A percentile compares a stretch with the other conserved stretches of the same genome.
phyloP scores from a whole-genome alignment of 1,140 invertebrate species.

The Araneus ventricosus region DNA sequence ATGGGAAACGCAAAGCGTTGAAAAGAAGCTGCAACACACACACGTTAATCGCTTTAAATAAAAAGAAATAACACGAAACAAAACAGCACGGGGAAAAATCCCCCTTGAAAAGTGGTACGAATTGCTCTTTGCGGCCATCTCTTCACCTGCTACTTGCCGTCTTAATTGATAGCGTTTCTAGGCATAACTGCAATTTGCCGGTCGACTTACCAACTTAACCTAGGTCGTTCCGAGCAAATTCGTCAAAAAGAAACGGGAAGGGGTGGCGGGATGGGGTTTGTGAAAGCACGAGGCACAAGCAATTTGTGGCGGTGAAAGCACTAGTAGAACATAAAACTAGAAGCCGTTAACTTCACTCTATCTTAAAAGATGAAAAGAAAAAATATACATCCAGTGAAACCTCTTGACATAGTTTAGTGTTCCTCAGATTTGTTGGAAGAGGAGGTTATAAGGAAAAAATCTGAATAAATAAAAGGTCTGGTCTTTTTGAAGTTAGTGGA shows the following conservation, averaged over 20 bases:
- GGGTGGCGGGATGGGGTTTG: not conserved
- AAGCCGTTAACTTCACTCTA: conserved; percentile 16
- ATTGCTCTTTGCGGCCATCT: not conserved
- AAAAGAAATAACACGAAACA: not conserved
- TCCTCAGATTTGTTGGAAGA: not conserved
- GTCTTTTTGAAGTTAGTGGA: not conserved
- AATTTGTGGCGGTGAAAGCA: conserved; percentile 18
- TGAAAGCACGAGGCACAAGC: not conserved
- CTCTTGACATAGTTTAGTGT: not conserved
- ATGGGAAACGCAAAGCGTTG: not conserved
- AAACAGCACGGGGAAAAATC: not conserved
- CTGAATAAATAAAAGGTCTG: conserved; percentile 3
- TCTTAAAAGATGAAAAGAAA: not conserved
- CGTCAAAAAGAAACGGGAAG: conserved; percentile 1
- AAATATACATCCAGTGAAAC: not conserved
- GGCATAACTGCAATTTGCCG: conserved; percentile 27
- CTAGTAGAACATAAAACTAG: conserved; percentile 19
- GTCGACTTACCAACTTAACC: conserved; percentile 31
- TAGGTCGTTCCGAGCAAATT: not conserved
- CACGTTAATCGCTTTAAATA: conserved; percentile 5
- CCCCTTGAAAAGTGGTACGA: not conserved
- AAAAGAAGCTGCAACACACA: not conserved
- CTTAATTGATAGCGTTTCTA: conserved; percentile 42
- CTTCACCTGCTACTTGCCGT: not conserved
- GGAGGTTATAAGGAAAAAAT: not conserved